Evolutionary conservation across 2,888 invertebrate genomes (phyloP).

Genomic region (Ectemnius cavifrons): DNA sequence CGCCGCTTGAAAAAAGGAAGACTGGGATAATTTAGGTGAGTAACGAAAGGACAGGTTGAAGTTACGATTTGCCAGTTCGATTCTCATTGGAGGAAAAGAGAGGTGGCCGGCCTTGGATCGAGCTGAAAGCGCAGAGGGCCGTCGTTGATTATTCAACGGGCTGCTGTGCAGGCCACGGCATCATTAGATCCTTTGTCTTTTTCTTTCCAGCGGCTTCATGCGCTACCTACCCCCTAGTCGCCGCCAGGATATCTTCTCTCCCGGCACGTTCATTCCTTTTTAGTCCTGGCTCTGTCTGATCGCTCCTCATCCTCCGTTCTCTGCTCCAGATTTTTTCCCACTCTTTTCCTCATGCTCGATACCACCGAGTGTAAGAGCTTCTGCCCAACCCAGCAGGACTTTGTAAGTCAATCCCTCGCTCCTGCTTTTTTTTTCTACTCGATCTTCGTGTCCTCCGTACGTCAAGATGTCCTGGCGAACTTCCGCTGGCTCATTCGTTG

Average conservation of each 20-base stretch:
- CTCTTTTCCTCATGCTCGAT: no score
- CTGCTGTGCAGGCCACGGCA: conserved; percentile 38
- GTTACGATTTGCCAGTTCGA: no score
- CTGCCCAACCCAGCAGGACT: no score
- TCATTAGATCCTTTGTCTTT: conserved; percentile 28
- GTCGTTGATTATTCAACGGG: conserved; percentile 59
- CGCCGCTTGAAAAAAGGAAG: neutral
- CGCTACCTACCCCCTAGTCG: conserved; percentile 8
- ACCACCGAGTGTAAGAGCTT: no score
- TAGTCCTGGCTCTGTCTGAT: conserved; percentile 21
- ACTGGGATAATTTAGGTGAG: conserved; percentile 1
- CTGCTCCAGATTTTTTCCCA: no score
- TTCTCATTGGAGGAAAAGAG: neutral
- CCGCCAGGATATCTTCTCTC: neutral
- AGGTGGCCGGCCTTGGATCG: conserved; percentile 39
- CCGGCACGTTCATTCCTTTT: neutral
- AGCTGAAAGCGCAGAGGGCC: conserved; percentile 8
- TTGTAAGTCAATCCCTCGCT: neutral
- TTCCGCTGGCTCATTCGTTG: neutral
- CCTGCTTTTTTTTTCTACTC: neutral
- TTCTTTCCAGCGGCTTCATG: neutral
- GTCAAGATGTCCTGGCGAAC: no score
- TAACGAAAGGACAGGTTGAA: no score
- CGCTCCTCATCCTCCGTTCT: neutral
- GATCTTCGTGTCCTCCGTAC: neutral